Evolutionary conservation across 2,113 vertebrate genomes (phyloP).

Genomic region (Archilochus colubris): DNA sequence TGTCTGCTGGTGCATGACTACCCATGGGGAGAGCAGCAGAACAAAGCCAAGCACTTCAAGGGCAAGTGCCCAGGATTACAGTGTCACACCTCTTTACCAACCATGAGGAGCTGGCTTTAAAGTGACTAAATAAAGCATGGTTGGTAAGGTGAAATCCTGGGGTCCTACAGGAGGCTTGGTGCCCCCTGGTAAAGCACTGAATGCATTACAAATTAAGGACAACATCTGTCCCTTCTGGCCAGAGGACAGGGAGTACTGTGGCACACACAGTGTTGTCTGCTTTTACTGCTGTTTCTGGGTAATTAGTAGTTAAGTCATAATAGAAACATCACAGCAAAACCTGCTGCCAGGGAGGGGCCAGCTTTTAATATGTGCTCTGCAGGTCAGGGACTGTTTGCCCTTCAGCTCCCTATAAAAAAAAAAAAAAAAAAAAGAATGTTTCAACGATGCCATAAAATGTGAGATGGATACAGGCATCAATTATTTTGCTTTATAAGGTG

Average conservation of each 20-base stretch:
- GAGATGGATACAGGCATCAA: not conserved
- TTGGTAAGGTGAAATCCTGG: not conserved
- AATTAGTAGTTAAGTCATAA: not conserved
- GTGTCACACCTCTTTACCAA: not conserved
- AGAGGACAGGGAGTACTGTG: not conserved
- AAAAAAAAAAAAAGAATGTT: not conserved
- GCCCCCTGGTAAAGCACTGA: fast-evolving
- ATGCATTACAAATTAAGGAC: not conserved
- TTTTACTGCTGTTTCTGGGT: not conserved
- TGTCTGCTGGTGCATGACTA: not conserved
- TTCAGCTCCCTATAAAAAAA: conserved; percentile 39
- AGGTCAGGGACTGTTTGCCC: conserved; percentile 56
- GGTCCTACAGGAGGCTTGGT: not conserved
- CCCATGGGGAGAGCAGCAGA: not conserved
- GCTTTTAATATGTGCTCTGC: not conserved
- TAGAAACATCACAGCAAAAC: conserved; percentile 39
- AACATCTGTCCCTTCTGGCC: not conserved
- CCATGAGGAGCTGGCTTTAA: not conserved
- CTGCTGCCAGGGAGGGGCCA: not conserved
- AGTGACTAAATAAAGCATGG: not conserved
- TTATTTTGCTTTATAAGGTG: conserved; percentile 14
- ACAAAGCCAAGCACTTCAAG: not conserved
- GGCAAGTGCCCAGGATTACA: not conserved
- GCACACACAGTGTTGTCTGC: not conserved
- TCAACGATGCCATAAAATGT: not conserved